Base-by-base conservation (phyloP, 2,113 vertebrate genomes). In the Atractosteus spatula region DNA sequence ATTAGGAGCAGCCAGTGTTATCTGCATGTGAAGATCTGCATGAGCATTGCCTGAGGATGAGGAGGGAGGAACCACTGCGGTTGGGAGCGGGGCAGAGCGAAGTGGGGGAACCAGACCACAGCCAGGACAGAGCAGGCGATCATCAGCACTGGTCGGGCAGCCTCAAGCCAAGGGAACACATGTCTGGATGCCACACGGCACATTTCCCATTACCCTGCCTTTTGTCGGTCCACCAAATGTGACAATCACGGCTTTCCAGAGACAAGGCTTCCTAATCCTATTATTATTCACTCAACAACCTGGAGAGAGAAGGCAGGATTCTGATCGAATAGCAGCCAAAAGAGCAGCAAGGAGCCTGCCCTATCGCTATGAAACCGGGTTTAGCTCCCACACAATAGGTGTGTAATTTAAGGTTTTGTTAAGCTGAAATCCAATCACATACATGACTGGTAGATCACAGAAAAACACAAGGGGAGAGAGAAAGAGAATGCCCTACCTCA, bases 371-470 rank as follows among this genome's bases (percentile, higher is more conserved):
- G 93, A 95, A 95, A 91, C 94, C 86, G 83, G 90, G 96, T 91
- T 97, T 96, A 98, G 92, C 91, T 83, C 82, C 74, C 85, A 88
- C 94, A 97, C 95, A 97, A 97, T 97, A 95, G 94, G 95, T 96
- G 95, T 97, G 95, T 97, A 97, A 98, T 97, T 97, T 97, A 94
- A 96, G 94, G 93, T 97, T 98, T 98, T 97, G 95, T 98, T 95
- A 93, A 95, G 93, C 92, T 87, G 87, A 96, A 99, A 99, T 98
- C 95, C 96, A 98, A 98, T 99, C 96, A 98, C 93, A 97, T 98
- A 97, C 95, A 97, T 96, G 95, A 96, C 94, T 96, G 95, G 92
- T 94, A 91, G 93, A 96, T 97, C 94, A 96, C 93, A 95, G 93
- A 95, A 90, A 91, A 90, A 92, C 93, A 90, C 91, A 87, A 93